phyloP scores from a whole-genome alignment of 1,140 invertebrate species.

The Venturia canescens region DNA sequence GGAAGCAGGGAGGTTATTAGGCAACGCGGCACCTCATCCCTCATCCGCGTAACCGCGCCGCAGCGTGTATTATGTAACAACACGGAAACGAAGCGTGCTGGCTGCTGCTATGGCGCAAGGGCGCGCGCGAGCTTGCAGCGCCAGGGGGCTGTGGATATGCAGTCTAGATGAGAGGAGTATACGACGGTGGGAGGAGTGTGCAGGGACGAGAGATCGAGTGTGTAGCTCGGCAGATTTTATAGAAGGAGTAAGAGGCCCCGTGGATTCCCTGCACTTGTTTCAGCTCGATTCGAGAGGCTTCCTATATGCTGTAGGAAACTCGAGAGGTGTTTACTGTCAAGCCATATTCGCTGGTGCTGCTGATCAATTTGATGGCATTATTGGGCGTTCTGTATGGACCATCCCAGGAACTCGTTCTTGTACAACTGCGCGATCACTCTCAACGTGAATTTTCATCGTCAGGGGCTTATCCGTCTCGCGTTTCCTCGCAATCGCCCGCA shows the following conservation, averaged over 20 bases:
- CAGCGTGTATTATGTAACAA: slow-evolving; percentile 77
- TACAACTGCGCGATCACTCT: too few species aligned
- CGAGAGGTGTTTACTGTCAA: background rate
- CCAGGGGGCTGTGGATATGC: slow-evolving; percentile 55
- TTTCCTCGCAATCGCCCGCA: slow-evolving; percentile 14
- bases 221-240: background rate
- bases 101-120: slow-evolving; percentile 48
- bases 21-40: slow-evolving; percentile 75
- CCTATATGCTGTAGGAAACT: background rate
- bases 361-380: background rate
- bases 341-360: background rate
- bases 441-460: background rate
- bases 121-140: slow-evolving; percentile 33
- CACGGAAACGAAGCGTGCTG: slow-evolving; percentile 71
- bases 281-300: background rate
- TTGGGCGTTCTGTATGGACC: too few species aligned
- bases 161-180: slow-evolving; percentile 52
- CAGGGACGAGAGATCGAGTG: background rate
- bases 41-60: slow-evolving; percentile 74
- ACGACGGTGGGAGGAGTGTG: slow-evolving; percentile 8
- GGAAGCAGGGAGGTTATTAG: slow-evolving; percentile 73
- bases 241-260: background rate
- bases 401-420: too few species aligned
- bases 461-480: background rate
- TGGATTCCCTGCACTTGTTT: background rate